These are phyloP conservation scores for Epizoanthus fatuus DNA, from an alignment of 92 coral and sea anemone species.

Conservation along the genomic window DNA sequence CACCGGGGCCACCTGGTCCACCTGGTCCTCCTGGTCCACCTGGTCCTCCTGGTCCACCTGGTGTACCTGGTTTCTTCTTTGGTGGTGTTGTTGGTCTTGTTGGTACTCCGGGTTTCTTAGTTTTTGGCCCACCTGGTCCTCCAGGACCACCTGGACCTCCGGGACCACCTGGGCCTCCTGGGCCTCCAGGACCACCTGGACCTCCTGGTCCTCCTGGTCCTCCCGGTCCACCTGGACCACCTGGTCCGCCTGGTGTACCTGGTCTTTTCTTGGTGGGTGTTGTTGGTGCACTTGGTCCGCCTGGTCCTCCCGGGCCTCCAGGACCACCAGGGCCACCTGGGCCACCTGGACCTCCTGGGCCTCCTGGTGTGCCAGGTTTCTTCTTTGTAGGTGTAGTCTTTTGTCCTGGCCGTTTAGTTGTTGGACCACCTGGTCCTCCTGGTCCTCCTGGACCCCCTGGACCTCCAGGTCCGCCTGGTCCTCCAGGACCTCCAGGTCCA, in stretches of 20 bases:
- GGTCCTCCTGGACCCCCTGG: slow-evolving; percentile 91
- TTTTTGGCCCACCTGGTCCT: slow-evolving; percentile 74
- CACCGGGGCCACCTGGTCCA: slow-evolving; percentile 81
- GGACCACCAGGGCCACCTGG: slow-evolving; percentile 95
- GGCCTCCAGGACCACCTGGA: slow-evolving; percentile 90
- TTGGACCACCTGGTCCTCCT: slow-evolving; percentile 68
- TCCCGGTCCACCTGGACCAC: slow-evolving; percentile 76
- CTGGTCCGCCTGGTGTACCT: slow-evolving; percentile 61
- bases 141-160: slow-evolving; percentile 87
- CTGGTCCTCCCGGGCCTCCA: slow-evolving; percentile 86
- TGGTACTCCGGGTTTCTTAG: slow-evolving; percentile 52
- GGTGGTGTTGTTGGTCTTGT: slow-evolving; percentile 52
- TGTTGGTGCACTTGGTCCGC: slow-evolving; percentile 53
- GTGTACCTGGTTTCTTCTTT: slow-evolving; percentile 44
- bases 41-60: slow-evolving; percentile 62
- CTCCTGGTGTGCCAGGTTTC: slow-evolving; percentile 71
- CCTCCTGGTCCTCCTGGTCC: slow-evolving; percentile 92
- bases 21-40: slow-evolving; percentile 66
- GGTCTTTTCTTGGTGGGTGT: slow-evolving; percentile 43
- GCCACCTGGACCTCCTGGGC: slow-evolving; percentile 85
- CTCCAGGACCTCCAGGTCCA: slow-evolving; percentile 79
- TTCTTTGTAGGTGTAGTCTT: slow-evolving; percentile 32
- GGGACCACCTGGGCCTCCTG: slow-evolving; percentile 91
- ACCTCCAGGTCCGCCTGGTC: slow-evolving; percentile 82
- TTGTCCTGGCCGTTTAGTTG: slow-evolving; percentile 50